These are phyloP conservation scores for Drosophila repletoides DNA, from an alignment of 1,140 invertebrate genomes.

Conservation along the genomic window DNA sequence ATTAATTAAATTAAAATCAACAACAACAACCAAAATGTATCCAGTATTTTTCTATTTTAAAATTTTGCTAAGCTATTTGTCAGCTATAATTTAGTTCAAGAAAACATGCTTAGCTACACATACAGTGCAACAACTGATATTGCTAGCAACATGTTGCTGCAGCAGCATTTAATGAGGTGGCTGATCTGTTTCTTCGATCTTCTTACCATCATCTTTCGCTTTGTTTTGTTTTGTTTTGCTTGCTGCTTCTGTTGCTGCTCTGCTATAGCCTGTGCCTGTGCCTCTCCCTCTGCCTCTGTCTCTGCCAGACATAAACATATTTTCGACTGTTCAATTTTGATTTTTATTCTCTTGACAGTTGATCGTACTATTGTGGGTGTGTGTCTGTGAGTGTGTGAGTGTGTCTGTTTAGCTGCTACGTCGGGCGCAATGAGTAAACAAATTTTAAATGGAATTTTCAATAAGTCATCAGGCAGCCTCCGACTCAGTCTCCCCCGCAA, in stretches of 20 bases:
- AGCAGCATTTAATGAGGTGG: constrained; percentile 13
- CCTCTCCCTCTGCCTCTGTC: no score
- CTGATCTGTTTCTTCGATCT: constrained; percentile 8
- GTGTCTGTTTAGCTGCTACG: constrained; percentile 34
- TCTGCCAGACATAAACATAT: constrained; percentile 70
- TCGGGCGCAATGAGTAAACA: constrained; percentile 77
- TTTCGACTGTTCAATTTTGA: constrained; percentile 56
- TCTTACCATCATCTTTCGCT: neutral
- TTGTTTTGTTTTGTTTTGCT: constrained; percentile 42
- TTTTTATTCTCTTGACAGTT: constrained; percentile 64
- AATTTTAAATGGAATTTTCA: constrained; percentile 81
- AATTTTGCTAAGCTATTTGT: no score
- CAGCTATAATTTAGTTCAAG: no score
- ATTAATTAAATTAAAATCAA: no score
- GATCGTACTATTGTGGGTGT: constrained; percentile 32
- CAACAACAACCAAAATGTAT: no score
- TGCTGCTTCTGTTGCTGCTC: constrained; percentile 34
- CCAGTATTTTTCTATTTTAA: no score
- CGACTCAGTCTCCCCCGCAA: constrained; percentile 2
- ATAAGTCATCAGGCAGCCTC: constrained; percentile 72
- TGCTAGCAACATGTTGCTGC: constrained; percentile 28
- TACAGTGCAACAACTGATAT: no score
- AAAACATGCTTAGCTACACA: no score
- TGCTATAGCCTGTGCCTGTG: no score
- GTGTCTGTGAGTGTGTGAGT: neutral